These are phyloP conservation scores for Huso huso DNA, from an alignment of 2,797 vertebrate species.

Conservation along the genomic window DNA sequence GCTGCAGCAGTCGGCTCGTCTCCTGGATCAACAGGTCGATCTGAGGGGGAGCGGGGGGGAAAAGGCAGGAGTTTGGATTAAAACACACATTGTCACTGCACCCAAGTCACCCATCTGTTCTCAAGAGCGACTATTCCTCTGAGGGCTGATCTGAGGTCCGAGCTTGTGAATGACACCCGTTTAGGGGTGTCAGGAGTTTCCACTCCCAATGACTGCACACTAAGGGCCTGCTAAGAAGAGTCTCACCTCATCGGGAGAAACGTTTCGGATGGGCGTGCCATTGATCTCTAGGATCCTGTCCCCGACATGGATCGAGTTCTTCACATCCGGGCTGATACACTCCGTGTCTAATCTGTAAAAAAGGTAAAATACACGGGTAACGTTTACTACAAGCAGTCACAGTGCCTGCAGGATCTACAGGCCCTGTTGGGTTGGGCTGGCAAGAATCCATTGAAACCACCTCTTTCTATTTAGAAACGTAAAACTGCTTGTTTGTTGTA, in stretches of 20 bases:
- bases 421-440: no score
- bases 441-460: no score
- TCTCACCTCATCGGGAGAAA: conserved; percentile 85
- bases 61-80: background rate
- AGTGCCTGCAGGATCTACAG: background rate
- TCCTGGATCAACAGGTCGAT: conserved; percentile 92
- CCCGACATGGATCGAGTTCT: conserved; percentile 90
- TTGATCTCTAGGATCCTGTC: conserved; percentile 96
- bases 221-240: background rate
- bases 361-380: conserved; percentile 5
- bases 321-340: conserved; percentile 91
- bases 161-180: no score
- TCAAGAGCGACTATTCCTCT: background rate
- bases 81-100: background rate
- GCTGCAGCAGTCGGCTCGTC: conserved; percentile 85
- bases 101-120: background rate
- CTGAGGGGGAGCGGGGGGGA: conserved; percentile 38
- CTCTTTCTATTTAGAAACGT: no score
- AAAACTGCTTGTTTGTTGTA: no score
- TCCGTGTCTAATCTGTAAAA: conserved; percentile 74
- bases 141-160: background rate
- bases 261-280: conserved; percentile 84
- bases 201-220: conserved; percentile 7
- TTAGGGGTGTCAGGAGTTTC: no score
- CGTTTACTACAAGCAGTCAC: background rate